Evolutionary conservation across 2,797 vertebrate species (phyloP).

Genomic region (Sarcoramphus papa): DNA sequence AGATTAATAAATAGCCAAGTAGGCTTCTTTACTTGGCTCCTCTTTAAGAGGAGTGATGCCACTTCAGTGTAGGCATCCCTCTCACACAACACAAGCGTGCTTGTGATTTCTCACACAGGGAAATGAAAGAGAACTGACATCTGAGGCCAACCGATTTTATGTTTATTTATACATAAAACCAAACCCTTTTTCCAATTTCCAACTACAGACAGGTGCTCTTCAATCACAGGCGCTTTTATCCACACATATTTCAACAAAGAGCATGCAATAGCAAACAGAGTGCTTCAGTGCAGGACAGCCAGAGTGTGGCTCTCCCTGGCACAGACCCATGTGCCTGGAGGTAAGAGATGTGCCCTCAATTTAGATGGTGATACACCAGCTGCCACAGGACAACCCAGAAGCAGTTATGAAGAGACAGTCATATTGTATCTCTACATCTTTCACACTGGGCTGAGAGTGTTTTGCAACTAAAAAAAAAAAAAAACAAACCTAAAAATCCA

Average conservation of each 20-base stretch:
- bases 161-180: neutral
- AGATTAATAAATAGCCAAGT: neutral
- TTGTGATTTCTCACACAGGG: neutral
- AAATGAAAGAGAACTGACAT: neutral
- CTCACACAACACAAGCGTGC: neutral
- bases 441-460: neutral
- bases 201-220: neutral
- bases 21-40: neutral
- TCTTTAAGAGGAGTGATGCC: neutral
- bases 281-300: neutral
- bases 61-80: neutral
- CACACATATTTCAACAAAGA: neutral
- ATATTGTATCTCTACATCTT: neutral
- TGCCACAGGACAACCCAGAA: neutral
- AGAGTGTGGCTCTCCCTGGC: neutral
- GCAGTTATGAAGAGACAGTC: neutral
- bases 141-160: neutral
- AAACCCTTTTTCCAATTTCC: neutral
- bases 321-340: neutral
- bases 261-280: neutral
- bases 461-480: neutral
- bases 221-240: neutral
- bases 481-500: neutral
- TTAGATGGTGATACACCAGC: neutral
- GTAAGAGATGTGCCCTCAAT: neutral